Base-by-base conservation (phyloP, 37 sponge, comb jelly and placozoan genomes). In the Spongilla lacustris region DNA sequence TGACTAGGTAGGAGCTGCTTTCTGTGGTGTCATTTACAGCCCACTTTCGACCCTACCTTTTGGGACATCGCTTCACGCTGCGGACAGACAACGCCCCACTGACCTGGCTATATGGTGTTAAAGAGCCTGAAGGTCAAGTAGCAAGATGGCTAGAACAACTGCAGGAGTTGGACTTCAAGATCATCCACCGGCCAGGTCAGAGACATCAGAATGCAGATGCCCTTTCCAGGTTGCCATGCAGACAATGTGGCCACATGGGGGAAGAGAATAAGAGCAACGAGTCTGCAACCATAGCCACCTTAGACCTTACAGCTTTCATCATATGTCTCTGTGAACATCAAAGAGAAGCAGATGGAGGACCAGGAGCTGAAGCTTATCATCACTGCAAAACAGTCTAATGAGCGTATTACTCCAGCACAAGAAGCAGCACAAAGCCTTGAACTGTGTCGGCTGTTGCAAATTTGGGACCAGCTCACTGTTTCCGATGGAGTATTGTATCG, bases 101-200 rank as follows among this genome's bases (percentile, higher is more conserved):
- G 32, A 85, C 68, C 26, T 85, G 85, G 85, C 77, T 81, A n/a
- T 67, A 25, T 36, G 35, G 69, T 81, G 75, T 75, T 48, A 41
- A 85, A 50, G 69, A 85, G 2, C 85, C 85, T 25, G 77, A 76
- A 76, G 78, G 85, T n/a, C 85, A 85, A 76, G 26, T 85, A 13
- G 85, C 85, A 25, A 19, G 85, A 26, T 85, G 85, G 85, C 24
- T 77, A 69, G 77, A 85, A 27, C 35, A 36, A 32, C 78, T 85
- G 32, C 77, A 76, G 46, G 77, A 85, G 35, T 85, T 50, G 50
- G 41, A 85, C 30, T 73, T 83, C 25, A 17, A 28, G 28, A 85
- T 85, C 66, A 49, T 79, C 27, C 80, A 79, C 32, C 66, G 67
- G 28, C 80, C 23, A 32, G 80, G 67, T 38, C 41, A 33, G 31